phyloP scores from a whole-genome alignment of 2,797 vertebrate genomes.

The Thaleichthys pacificus region DNA sequence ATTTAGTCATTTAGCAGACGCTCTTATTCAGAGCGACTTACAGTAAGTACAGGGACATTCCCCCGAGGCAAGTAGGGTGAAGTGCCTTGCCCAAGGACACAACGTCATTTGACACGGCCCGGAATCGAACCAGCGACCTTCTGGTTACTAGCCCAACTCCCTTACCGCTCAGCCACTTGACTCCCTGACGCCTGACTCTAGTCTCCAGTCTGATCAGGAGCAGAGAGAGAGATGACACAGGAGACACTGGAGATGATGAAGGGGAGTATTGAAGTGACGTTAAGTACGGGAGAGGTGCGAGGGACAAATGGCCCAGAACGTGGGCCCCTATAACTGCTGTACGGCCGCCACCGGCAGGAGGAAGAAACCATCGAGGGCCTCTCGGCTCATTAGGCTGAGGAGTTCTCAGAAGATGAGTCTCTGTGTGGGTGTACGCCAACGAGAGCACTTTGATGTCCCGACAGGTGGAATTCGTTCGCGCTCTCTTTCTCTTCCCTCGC shows the following conservation, averaged over 20 bases:
- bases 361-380: constrained; percentile 51
- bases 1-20: no score
- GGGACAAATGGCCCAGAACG: constrained; percentile 46
- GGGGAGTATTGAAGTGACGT: constrained; percentile 41
- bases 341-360: constrained; percentile 26
- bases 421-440: constrained; percentile 53
- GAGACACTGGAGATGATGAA: constrained; percentile 26
- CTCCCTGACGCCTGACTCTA: no score
- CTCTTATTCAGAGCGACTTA: no score
- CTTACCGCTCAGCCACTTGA: no score
- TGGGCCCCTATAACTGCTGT: constrained; percentile 47
- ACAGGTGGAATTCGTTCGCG: constrained; percentile 67
- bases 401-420: constrained; percentile 51
- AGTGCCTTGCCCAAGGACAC: no score
- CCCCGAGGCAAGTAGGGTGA: no score
- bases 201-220: not conserved
- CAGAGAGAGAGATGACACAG: not conserved
- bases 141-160: no score
- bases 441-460: constrained; percentile 64
- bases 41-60: no score
- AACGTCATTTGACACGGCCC: no score
- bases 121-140: no score
- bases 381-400: constrained; percentile 72
- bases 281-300: constrained; percentile 44
- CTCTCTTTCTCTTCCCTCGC: constrained; percentile 33